phyloP scores from a whole-genome alignment of 2,888 invertebrate species.

The Adela reaumurella region DNA sequence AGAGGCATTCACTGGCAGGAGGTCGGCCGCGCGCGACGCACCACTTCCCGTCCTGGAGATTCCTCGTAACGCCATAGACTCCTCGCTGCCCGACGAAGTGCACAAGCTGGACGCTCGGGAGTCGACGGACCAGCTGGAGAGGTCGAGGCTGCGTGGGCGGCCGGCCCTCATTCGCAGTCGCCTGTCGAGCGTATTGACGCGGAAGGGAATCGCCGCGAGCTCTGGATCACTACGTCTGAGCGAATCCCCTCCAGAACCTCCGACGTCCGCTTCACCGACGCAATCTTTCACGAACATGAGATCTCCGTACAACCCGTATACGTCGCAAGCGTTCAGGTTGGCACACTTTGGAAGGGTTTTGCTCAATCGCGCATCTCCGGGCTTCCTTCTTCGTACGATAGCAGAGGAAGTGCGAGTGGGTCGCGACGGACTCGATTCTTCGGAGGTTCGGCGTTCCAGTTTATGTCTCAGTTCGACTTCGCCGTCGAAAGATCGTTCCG shows the following conservation, averaged over 20 bases:
- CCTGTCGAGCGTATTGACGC: slow-evolving; percentile 78
- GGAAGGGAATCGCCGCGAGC: slow-evolving; percentile 75
- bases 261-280: slow-evolving; percentile 71
- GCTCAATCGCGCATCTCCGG: slow-evolving; percentile 61
- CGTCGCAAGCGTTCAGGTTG: slow-evolving; percentile 72
- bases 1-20: slow-evolving; percentile 52
- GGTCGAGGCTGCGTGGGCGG: slow-evolving; percentile 74
- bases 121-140: slow-evolving; percentile 87
- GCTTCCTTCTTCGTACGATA: slow-evolving; percentile 39
- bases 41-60: slow-evolving; percentile 74
- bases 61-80: slow-evolving; percentile 71
- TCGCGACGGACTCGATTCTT: slow-evolving; percentile 44
- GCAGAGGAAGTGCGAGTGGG: slow-evolving; percentile 45
- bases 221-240: slow-evolving; percentile 80
- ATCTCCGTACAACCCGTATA: slow-evolving; percentile 86
- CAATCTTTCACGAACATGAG: slow-evolving; percentile 86
- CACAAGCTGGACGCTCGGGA: slow-evolving; percentile 77
- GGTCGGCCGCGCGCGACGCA: slow-evolving; percentile 61
- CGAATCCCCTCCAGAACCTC: slow-evolving; percentile 70
- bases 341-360: slow-evolving; percentile 77
- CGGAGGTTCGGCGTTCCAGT: slow-evolving; percentile 65
- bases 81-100: slow-evolving; percentile 84
- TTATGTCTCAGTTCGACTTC: slow-evolving; percentile 46
- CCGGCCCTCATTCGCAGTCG: slow-evolving; percentile 79
- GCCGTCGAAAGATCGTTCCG: slow-evolving; percentile 27